Evolutionary conservation across 2,113 vertebrate genomes (phyloP).

Genomic region (Morphnarchus princeps): DNA sequence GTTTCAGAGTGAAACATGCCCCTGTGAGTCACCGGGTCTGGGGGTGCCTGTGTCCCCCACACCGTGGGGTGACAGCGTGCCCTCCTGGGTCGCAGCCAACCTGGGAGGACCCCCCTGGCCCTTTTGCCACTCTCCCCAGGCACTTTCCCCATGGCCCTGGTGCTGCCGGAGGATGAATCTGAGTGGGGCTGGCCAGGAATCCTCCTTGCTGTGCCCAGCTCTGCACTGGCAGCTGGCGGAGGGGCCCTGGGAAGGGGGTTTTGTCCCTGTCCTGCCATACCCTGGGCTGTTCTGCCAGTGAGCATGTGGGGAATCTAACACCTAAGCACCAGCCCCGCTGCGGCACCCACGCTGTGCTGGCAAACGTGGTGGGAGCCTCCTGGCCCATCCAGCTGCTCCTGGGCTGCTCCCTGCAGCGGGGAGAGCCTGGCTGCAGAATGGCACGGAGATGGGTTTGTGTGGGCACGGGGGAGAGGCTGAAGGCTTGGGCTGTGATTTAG

Average conservation of each 20-base stretch:
- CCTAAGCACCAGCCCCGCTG: fast-evolving
- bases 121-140: neutral
- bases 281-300: neutral
- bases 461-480: neutral
- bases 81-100: neutral
- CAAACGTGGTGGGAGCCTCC: fast-evolving
- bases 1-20: neutral
- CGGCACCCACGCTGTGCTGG: neutral
- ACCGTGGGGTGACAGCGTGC: fast-evolving
- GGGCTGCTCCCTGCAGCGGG: neutral
- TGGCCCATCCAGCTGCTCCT: neutral
- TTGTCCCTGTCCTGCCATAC: neutral
- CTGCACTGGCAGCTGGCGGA: fast-evolving
- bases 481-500: neutral
- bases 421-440: neutral
- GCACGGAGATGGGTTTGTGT: neutral
- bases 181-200: neutral
- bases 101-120: no score
- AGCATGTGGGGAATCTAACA: neutral
- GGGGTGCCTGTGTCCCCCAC: neutral
- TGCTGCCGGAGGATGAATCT: neutral
- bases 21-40: neutral
- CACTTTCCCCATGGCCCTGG: neutral
- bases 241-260: neutral
- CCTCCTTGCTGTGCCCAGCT: neutral